Percentiles rank a stretch among this genome's conserved stretches.
phyloP scores from a whole-genome alignment of 2,888 invertebrate genomes.

The Rhogogaster chlorosoma region DNA sequence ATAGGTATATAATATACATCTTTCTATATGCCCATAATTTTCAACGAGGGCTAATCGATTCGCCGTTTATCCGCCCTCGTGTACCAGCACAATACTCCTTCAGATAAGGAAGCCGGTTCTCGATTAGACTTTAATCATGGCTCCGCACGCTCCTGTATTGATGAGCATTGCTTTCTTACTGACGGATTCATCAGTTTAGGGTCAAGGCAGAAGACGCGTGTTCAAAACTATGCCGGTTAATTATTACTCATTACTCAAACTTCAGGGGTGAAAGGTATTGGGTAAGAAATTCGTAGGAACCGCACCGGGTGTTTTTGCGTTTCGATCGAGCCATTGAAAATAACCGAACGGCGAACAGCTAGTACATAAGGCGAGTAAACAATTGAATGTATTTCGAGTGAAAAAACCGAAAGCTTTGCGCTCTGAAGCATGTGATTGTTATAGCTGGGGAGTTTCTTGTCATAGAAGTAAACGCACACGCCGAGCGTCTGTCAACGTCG shows the following conservation, averaged over 20 bases:
- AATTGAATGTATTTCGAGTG: slow-evolving; percentile 8
- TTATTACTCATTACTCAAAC: not conserved
- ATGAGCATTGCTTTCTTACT: not conserved
- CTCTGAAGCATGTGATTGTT: slow-evolving; percentile 14
- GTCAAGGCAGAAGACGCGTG: not conserved
- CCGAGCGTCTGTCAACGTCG: slow-evolving; percentile 36
- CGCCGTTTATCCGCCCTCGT: slow-evolving; percentile 15
- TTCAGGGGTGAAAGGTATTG: not conserved
- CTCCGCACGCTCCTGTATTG: slow-evolving; percentile 12
- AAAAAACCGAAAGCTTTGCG: not conserved
- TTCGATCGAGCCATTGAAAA: not conserved
- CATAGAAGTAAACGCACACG: slow-evolving; percentile 21
- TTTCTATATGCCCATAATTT: slow-evolving; percentile 11
- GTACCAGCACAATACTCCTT: slow-evolving; percentile 24
- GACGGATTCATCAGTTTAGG: slow-evolving; percentile 3
- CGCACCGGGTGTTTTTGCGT: not conserved
- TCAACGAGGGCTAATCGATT: slow-evolving; percentile 21
- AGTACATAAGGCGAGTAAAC: slow-evolving; percentile 10
- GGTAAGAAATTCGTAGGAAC: not conserved
- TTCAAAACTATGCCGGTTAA: not conserved
- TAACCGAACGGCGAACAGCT: not conserved
- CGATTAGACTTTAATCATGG: slow-evolving; percentile 22
- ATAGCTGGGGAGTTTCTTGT: slow-evolving; percentile 28
- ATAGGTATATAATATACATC: not conserved
- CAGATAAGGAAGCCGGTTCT: not conserved